These are phyloP conservation scores for Venturia canescens DNA, from an alignment of 1,140 invertebrate genomes.

Conservation along the genomic window DNA sequence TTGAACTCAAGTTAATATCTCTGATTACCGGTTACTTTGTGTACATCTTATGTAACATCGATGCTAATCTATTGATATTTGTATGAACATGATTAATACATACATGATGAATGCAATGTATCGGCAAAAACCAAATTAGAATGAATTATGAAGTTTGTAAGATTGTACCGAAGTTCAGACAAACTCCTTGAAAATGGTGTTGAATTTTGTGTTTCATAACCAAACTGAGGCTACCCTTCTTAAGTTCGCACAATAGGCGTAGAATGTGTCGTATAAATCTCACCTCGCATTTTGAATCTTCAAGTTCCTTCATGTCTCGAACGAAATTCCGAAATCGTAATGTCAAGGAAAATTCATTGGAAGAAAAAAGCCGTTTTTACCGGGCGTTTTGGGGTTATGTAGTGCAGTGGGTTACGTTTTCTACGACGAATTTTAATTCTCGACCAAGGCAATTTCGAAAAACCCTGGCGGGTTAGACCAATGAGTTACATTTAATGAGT, in stretches of 20 bases:
- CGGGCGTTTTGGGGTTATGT: constrained; percentile 18
- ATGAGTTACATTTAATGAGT: not conserved
- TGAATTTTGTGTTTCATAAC: not conserved
- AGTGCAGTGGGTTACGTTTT: not conserved
- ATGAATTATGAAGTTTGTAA: not conserved
- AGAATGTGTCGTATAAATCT: constrained; percentile 9
- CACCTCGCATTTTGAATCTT: constrained; percentile 67
- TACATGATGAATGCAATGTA: not conserved
- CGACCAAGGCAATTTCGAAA: not conserved
- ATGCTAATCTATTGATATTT: not conserved
- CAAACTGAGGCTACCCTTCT: not conserved
- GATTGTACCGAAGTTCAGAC: not conserved
- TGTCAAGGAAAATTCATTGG: not conserved
- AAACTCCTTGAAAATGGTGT: not conserved
- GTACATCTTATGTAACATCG: not conserved
- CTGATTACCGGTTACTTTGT: not conserved
- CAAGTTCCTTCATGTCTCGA: constrained; percentile 65
- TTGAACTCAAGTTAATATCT: not conserved
- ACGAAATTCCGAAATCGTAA: constrained; percentile 25
- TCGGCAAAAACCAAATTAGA: not conserved
- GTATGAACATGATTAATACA: not conserved
- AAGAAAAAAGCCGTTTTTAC: constrained; percentile 5
- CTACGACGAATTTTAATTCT: constrained; percentile 3
- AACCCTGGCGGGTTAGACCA: not conserved
- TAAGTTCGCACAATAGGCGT: not conserved